Percentiles rank a stretch among this genome's conserved stretches.
These are phyloP conservation scores for Pseudochaenichthys georgianus DNA, from an alignment of 2,797 vertebrate genomes.

Conservation along the genomic window DNA sequence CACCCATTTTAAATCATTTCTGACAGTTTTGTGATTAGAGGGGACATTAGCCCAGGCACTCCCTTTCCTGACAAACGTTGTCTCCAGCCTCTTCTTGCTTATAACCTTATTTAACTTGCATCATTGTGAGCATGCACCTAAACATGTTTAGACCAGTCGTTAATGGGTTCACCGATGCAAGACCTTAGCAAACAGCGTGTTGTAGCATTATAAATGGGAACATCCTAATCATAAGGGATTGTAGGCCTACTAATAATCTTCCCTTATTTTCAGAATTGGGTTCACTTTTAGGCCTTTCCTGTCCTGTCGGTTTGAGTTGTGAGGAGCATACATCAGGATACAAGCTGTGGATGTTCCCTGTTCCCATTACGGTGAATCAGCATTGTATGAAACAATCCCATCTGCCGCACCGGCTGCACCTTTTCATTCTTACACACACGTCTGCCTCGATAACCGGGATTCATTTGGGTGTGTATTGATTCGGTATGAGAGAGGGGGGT, in stretches of 20 bases:
- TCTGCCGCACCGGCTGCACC: slow-evolving; percentile 53
- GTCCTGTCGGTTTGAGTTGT: slow-evolving; percentile 70
- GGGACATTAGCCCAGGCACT: slow-evolving; percentile 45
- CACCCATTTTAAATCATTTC: slow-evolving; percentile 67
- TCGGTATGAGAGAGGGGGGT: slow-evolving; percentile 17
- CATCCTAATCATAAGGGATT: slow-evolving; percentile 5
- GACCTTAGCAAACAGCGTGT: not conserved
- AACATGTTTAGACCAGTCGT: not conserved
- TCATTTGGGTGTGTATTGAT: slow-evolving; percentile 53
- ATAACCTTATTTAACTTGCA: not conserved
- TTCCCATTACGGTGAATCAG: slow-evolving; percentile 68
- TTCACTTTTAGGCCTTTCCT: slow-evolving; percentile 30
- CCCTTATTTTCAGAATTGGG: slow-evolving; percentile 26
- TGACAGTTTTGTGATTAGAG: slow-evolving; percentile 73
- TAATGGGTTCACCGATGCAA: not conserved
- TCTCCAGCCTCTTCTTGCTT: slow-evolving; percentile 21
- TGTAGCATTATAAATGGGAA: slow-evolving; percentile 5
- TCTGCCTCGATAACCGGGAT: slow-evolving; percentile 33
- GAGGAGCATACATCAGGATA: slow-evolving; percentile 70
- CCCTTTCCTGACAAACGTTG: slow-evolving; percentile 42
- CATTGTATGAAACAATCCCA: slow-evolving; percentile 68
- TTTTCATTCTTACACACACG: slow-evolving; percentile 50
- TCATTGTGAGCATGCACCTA: not conserved
- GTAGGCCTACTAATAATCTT: slow-evolving; percentile 7
- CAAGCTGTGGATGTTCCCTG: slow-evolving; percentile 48